Base-by-base conservation (phyloP, 2,797 vertebrate species). In the Tenualosa ilisha region DNA sequence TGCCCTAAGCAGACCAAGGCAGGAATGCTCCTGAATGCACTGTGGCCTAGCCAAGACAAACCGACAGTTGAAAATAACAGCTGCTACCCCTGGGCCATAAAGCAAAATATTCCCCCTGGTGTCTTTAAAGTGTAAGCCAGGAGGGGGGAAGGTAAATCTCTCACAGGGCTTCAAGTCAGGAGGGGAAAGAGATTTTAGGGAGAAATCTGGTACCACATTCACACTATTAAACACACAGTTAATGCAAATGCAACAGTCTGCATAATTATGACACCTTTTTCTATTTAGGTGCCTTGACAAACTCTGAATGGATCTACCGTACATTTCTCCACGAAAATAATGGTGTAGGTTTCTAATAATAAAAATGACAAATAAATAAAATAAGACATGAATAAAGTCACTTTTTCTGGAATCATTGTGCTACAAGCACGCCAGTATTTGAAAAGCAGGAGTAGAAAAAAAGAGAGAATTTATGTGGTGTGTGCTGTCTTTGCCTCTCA, bases 31-130 rank as follows among this genome's bases (percentile, higher is more conserved):
- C 72, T 79, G 72, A 79, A 79, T 0, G 40, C 72, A 46, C 26
- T 8, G 20, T 3, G 40, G 2, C 40, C 72, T 40, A 11, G 72
- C 72, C 72, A 79, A 79, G 72, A 79, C 72, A 79, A 79, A 79
- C 31, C 51, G 37, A 9, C 84, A 84, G 81, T 86, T 81, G n/a
- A 81, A 86, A 83, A 82, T 75, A 86, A 72, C 63, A 86, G 81
- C 85, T 86, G 50, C 56, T 56, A 50, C 51, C n/a, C 54, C 6
- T 86, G 81, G 50, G 49, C 84, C 84, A 49, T 63, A 81, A 81
- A 51, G 49, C 50, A 85, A 37, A 72, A 72, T 3, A 59, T 43
- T n/a, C 63, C 72, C 72, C 37, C 20, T 6, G 37, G 72, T 20
- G 72, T 43, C 72, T 79, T 79, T 79, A 79, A 79, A 22, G 72